phyloP scores from a whole-genome alignment of 2,888 invertebrate genomes.

The Electrophaes corylata region DNA sequence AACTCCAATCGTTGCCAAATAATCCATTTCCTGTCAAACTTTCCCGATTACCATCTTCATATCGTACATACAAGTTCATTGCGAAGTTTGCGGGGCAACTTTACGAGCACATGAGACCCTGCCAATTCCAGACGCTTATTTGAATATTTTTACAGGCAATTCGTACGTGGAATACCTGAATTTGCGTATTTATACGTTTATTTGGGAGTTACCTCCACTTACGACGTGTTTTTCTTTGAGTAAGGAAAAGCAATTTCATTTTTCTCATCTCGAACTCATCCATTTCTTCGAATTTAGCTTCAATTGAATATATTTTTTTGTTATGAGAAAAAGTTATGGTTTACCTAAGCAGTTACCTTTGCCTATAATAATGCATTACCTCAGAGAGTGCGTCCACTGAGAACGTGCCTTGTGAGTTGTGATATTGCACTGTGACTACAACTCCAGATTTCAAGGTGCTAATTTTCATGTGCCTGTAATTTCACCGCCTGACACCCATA shows the following conservation, averaged over 20 bases:
- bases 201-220: constrained; percentile 23
- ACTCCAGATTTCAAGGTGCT: no score
- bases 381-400: no score
- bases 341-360: no score
- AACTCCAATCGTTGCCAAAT: constrained; percentile 24
- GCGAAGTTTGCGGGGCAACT: constrained; percentile 43
- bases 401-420: no score
- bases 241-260: constrained; percentile 15
- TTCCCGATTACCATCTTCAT: constrained; percentile 26
- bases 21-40: constrained; percentile 31
- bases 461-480: no score
- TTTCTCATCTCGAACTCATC: not conserved
- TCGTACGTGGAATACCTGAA: constrained; percentile 33
- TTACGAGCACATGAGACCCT: constrained; percentile 44
- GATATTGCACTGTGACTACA: no score
- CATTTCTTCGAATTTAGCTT: not conserved
- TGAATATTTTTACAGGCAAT: constrained; percentile 47
- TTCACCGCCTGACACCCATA: no score
- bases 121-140: constrained; percentile 39
- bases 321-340: no score
- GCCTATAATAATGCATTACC: no score
- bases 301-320: not conserved
- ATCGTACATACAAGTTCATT: constrained; percentile 42
- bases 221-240: constrained; percentile 8
- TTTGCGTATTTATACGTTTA: constrained; percentile 24